phyloP scores from a whole-genome alignment of 2,888 invertebrate genomes.

The Hipparchia semele region DNA sequence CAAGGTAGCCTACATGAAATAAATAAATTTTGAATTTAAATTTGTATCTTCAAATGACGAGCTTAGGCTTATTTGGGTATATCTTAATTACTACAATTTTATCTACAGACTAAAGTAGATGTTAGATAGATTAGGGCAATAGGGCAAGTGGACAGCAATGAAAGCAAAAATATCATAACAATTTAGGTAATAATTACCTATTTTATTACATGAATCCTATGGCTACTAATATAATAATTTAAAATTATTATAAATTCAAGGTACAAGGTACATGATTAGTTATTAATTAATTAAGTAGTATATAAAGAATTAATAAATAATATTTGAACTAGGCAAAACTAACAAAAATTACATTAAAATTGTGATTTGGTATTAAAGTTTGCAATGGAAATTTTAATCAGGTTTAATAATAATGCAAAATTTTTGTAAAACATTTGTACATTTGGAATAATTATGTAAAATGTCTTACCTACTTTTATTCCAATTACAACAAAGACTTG shows the following conservation, averaged over 20 bases:
- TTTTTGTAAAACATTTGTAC: not conserved
- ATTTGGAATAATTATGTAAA: not conserved
- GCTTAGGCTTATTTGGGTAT: not conserved
- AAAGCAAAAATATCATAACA: not conserved
- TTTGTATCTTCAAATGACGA: not conserved
- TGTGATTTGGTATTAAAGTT: not conserved
- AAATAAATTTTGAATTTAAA: no score
- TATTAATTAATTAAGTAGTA: not conserved
- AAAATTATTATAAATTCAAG: not conserved
- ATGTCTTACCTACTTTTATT: not conserved
- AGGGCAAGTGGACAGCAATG: not conserved
- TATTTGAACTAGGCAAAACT: not conserved
- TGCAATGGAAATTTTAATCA: not conserved
- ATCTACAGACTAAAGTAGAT: no score
- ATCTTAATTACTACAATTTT: no score
- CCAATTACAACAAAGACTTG: not conserved
- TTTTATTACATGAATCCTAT: not conserved
- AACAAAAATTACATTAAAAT: not conserved
- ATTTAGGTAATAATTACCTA: not conserved
- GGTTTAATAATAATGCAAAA: not conserved
- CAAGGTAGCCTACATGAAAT: no score
- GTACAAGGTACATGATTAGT: constrained; percentile 1
- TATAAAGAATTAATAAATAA: not conserved
- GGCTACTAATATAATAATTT: not conserved
- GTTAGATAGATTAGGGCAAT: no score